These are phyloP conservation scores for Lutjanus erythropterus DNA, from an alignment of 2,113 vertebrate species.

Conservation along the genomic window DNA sequence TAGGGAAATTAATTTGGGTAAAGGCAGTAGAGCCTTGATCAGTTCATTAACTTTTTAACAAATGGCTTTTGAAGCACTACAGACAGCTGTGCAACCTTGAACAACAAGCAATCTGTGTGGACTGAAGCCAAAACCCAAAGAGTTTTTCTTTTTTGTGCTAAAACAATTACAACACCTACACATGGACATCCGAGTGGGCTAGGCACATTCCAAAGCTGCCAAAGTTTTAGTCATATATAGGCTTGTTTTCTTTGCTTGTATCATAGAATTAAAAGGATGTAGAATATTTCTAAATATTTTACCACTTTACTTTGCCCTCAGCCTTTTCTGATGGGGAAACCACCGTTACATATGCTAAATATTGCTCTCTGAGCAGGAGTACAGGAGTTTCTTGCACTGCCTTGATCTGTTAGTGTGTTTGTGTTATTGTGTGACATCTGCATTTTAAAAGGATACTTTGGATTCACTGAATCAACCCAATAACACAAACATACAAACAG, in stretches of 20 bases:
- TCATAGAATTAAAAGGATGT: too few relatives aligned
- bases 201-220: background rate
- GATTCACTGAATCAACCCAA: too few relatives aligned
- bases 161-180: background rate
- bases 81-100: constrained; percentile 16
- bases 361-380: too few relatives aligned
- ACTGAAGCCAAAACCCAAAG: background rate
- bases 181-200: background rate
- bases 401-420: too few relatives aligned
- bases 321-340: too few relatives aligned
- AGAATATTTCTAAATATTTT: too few relatives aligned
- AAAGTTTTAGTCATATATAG: background rate
- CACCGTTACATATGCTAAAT: too few relatives aligned
- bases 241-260: background rate
- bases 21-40: constrained; percentile 20
- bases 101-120: background rate
- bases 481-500: too few relatives aligned
- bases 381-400: too few relatives aligned
- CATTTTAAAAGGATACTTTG: too few relatives aligned
- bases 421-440: too few relatives aligned
- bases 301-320: too few relatives aligned
- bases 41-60: constrained; percentile 30
- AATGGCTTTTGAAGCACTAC: constrained; percentile 16
- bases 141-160: background rate
- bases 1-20: constrained; percentile 19